Percentiles rank a stretch among this genome's conserved stretches.
phyloP scores from a whole-genome alignment of 2,888 invertebrate genomes.

The Drepana falcataria region DNA sequence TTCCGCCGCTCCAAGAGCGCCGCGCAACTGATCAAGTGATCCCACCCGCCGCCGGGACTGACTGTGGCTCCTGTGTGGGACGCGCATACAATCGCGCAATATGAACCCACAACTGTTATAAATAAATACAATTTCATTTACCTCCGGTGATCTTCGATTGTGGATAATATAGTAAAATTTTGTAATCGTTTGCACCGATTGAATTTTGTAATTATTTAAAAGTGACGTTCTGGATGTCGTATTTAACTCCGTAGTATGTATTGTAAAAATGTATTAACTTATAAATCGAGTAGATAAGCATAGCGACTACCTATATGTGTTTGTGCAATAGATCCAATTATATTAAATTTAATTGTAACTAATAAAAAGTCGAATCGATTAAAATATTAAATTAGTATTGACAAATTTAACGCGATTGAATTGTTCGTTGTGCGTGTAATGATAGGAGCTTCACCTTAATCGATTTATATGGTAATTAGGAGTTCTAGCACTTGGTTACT shows the following conservation, averaged over 20 bases:
- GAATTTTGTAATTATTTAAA: conserved; percentile 72
- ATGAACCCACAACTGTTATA: conserved; percentile 52
- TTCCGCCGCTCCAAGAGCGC: conserved; percentile 79
- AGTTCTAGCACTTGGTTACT: conserved; percentile 66
- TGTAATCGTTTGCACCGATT: conserved; percentile 72
- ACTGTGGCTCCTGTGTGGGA: conserved; percentile 32
- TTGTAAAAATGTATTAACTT: conserved; percentile 70
- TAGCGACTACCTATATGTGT: conserved; percentile 67
- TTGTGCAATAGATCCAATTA: conserved; percentile 69
- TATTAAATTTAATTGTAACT: conserved; percentile 43
- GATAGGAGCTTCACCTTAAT: conserved; percentile 72
- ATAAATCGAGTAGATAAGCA: conserved; percentile 67
- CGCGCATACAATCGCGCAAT: conserved; percentile 62
- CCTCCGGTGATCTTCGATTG: conserved; percentile 45
- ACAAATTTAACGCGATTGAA: conserved; percentile 52
- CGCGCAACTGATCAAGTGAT: conserved; percentile 75
- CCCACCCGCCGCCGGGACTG: conserved; percentile 19
- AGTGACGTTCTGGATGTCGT: conserved; percentile 74
- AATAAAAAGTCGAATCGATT: conserved; percentile 39
- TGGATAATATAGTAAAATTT: conserved; percentile 48
- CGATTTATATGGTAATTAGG: conserved; percentile 65
- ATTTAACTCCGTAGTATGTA: conserved; percentile 71
- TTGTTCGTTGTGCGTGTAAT: conserved; percentile 58
- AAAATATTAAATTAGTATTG: conserved; percentile 45
- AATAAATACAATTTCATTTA: conserved; percentile 51